Base-by-base conservation (phyloP, 1,140 invertebrate species). In the Apolygus lucorum region DNA sequence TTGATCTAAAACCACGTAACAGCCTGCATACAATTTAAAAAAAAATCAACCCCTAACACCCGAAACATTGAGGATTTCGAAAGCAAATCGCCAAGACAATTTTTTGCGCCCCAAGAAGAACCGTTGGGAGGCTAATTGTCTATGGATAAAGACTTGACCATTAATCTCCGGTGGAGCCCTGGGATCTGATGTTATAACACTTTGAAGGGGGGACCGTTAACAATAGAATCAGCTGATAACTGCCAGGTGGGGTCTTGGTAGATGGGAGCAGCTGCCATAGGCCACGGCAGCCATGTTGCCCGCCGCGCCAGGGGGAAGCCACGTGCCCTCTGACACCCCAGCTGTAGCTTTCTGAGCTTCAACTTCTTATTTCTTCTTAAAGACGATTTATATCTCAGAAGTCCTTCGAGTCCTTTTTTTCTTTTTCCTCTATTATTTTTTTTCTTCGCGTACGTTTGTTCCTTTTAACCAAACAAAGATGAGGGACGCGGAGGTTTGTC, bases 81-180 rank as follows among this genome's bases (percentile, higher is more conserved):
- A n/a, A n/a, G n/a, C n/a, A n/a, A n/a, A n/a, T n/a, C n/a, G n/a
- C n/a, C n/a, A n/a, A n/a, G n/a, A n/a, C n/a, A n/a, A 4, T 42
- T 42, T 42, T 17, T 42, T 17, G 34, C 34, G 34, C 34, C 17
- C 17, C 34, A 42, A 59, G 22, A 22, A 59, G 54, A 21, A 59
- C 54, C 64, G 64, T 66, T 66, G 22, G 54, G 54, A 28, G n/a
- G 27, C 26, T 66, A 66, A 66, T 66, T 66, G 64, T 66, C n/a
- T 24, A 21, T 21, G 64, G 24, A 28, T 66, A 66, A 66, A 66
- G 29, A 34, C 64, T 63, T 66, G 64, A 66, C 64, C 64, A 66
- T 66, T 66, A 66, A 66, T 66, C 64, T 66, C 54, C 22, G 11
- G 54, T 28, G n/a, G 27, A 21, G 64, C 28, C 14, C 62, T 63